Evolutionary conservation across 92 coral and sea anemone species (phyloP), one percentile per base, ranked within the genome.

Genomic region (Porites lobata): DNA sequence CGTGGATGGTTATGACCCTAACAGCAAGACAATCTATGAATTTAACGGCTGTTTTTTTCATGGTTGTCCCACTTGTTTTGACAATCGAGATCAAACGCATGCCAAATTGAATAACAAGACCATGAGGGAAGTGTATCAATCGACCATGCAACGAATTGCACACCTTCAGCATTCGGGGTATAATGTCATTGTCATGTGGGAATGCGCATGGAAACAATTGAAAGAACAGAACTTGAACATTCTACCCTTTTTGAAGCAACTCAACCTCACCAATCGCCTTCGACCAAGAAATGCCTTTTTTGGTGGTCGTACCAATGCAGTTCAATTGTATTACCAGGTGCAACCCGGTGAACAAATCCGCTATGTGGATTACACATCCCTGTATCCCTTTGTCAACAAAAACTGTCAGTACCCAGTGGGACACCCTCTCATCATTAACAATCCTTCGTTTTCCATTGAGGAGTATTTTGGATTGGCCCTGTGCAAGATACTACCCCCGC

Each of bases 11-110:
- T 72, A 18, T 13, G 24, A 72, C 10, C 22, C 9, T 0, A 0
- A 0, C 0, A 72, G 14, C 8, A 47, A 50, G 1, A 47, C 47
- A 1, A 4, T 72, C 24, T 72, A 72, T 50, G 59, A 72, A 18
- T 50, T 72, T 4, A 18, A 14, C 9, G 77, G 77, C 7, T 72
- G 77, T 72, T 72, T 72, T 58, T 72, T 17, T 26, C 77, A 72
- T 0, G 77, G 77, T 0, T 72, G 77, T 17, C 59, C 58, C 21
- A 50, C 0, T 5, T 72, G 77, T 15, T 72, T 50, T 17, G 24
- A 57, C 11, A 47, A 50, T 9, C 26, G 57, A 0, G 24, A 47
- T 15, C 10, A 9, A 9, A 0, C 9, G 0, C 59, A 54, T 54
- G 15, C 59, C 22, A 71, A 71, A 17, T 6, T 1, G 1, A 24